phyloP scores from a whole-genome alignment of 2,797 vertebrate genomes.

The Lemur catta region DNA sequence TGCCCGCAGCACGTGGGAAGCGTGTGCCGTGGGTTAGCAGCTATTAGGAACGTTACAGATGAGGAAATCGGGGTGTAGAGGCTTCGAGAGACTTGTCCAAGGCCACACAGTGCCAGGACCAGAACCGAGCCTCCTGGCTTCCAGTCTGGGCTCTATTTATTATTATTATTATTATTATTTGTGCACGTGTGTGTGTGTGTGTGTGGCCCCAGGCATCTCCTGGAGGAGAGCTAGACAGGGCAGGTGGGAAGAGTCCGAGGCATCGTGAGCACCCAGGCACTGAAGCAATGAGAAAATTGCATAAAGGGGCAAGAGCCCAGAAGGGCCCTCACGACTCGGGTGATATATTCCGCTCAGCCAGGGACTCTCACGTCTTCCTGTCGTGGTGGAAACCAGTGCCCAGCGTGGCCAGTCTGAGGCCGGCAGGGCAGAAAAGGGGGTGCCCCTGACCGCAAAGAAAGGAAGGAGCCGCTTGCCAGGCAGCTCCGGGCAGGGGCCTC shows the following conservation, averaged over 20 bases:
- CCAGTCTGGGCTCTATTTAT: background rate
- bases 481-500: too few relatives aligned
- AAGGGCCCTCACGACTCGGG: too few relatives aligned
- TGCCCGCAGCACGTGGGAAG: fast-evolving
- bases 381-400: background rate
- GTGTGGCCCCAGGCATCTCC: background rate
- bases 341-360: background rate
- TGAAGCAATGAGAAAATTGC: background rate
- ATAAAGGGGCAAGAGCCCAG: background rate
- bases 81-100: background rate
- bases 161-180: background rate
- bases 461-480: background rate
- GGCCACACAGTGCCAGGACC: background rate
- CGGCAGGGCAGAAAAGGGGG: background rate
- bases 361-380: too few relatives aligned
- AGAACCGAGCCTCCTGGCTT: background rate
- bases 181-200: too few relatives aligned
- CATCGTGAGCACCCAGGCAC: background rate
- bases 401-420: background rate
- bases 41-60: background rate
- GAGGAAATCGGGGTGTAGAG: background rate
- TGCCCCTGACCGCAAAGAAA: background rate
- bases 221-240: background rate
- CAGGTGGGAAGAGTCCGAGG: background rate
- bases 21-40: background rate